Evolutionary conservation across 2,888 invertebrate species (phyloP), one percentile per base, ranked within the genome.

Genomic region (Bombyx huttoni): DNA sequence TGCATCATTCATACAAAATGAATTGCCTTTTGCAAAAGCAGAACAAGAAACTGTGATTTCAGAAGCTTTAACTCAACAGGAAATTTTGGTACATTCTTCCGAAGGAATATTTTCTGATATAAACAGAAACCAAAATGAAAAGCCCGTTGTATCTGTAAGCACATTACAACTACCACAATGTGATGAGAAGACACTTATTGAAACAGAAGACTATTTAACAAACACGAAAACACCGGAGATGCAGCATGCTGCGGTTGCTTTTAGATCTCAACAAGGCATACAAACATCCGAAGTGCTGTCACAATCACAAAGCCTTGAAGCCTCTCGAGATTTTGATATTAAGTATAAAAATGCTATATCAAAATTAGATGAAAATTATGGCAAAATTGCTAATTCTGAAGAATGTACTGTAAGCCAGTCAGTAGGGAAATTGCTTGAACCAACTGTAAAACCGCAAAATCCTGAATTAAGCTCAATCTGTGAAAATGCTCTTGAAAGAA

Each of bases 51-150:
- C 89, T 50, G 78, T 89, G 13, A 87, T 89, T 58, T 82, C 75
- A 57, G 91, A 92, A 63, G 92, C 92, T 13, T 70, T 91, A 52
- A 88, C 88, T 51, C 89, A 87, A 59, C 90, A 83, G 60, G 87
- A 92, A 88, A 78, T 90, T 34, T 75, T 90, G 50, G 68, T 91
- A 34, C 80, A 84, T 63, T 75, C 81, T 10, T 84, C 81, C 12
- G 86, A 89, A 64, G 74, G 88, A n/a, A 59, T 70, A 40, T 7
- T 48, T 62, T 87, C 6, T 57, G 67, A 45, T 59, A 58, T 13
- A 58, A 65, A 50, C 55, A 73, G 56, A 70, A 62, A 68, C 33
- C 62, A 70, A 35, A 70, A 71, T 50, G 78, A 72, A 48, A 90
- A 90, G 13, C 87, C 86, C 51, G 67, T 75, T 50, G 74, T 90